Evolutionary conservation across 2,113 vertebrate genomes (phyloP).

Genomic region (Murina feae): DNA sequence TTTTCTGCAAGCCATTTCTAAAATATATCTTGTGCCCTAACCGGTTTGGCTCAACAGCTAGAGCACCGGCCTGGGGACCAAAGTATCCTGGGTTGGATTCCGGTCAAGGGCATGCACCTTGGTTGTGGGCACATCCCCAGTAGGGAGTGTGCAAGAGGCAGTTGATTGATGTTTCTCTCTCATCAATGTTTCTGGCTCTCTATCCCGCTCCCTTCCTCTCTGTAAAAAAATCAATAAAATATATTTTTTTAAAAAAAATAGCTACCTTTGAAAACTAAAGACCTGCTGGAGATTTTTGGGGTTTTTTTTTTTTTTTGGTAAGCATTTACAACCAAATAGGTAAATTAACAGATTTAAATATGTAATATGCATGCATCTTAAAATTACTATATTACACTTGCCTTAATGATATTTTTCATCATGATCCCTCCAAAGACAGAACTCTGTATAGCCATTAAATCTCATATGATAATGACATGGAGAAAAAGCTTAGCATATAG

Average conservation of each 20-base stretch:
- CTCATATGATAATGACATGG: neutral
- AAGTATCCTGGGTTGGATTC: too few relatives aligned
- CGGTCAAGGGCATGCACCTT: too few relatives aligned
- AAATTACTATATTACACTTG: slow-evolving; percentile 34
- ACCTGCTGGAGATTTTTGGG: neutral
- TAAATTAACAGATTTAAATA: neutral
- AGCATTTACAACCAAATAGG: slow-evolving; percentile 33
- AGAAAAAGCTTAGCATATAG: neutral
- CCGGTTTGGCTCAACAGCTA: too few relatives aligned
- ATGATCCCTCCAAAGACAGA: neutral
- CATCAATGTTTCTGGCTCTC: too few relatives aligned
- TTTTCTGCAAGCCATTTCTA: slow-evolving; percentile 2
- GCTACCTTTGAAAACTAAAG: slow-evolving; percentile 28
- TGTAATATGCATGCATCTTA: neutral
- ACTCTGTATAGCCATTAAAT: slow-evolving; percentile 3
- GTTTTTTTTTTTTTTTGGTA: slow-evolving; percentile 38
- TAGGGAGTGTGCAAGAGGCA: too few relatives aligned
- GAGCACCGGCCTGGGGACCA: too few relatives aligned
- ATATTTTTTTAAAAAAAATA: too few relatives aligned
- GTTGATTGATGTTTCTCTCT: too few relatives aligned
- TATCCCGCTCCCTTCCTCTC: too few relatives aligned
- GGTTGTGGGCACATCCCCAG: too few relatives aligned
- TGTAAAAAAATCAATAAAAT: too few relatives aligned
- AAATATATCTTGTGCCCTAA: neutral
- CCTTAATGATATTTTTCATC: slow-evolving; percentile 11